Conservation (phyloP, 2,113 vertebrate genomes). For the Entomyzon cyanotis region DNA sequence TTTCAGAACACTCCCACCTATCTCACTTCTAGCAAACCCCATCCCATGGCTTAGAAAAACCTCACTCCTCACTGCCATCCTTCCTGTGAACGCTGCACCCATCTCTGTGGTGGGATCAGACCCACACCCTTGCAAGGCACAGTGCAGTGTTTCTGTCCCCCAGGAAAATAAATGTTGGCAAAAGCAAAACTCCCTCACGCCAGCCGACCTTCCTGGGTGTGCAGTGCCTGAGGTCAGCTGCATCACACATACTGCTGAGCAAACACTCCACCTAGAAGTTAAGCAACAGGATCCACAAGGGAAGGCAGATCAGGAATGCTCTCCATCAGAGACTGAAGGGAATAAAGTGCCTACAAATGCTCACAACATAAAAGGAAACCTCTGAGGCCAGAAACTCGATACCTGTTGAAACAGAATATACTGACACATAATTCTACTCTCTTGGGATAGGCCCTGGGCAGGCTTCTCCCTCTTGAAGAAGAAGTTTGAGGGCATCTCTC, state of each 20-base stretch:
- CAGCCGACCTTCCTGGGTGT: background rate
- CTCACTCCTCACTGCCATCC: background rate
- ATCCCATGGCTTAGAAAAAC: background rate
- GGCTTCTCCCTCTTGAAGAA: background rate
- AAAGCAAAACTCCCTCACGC: background rate
- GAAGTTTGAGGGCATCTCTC: background rate
- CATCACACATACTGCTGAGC: background rate
- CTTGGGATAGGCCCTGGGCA: background rate
- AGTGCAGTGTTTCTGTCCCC: rapidly evolving
- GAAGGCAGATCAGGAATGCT: background rate
- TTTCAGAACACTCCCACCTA: background rate
- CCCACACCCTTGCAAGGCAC: rapidly evolving
- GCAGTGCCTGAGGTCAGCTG: background rate
- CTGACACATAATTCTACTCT: background rate
- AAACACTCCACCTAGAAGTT: slow-evolving; percentile 4
- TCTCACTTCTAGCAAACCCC: background rate
- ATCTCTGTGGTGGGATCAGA: rapidly evolving
- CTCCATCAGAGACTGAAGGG: background rate
- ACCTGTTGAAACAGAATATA: background rate
- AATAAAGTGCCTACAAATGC: background rate
- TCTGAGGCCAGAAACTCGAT: background rate
- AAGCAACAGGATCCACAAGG: background rate
- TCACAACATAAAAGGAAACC: background rate
- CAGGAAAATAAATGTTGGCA: background rate
- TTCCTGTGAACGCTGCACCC: rapidly evolving